Evolutionary conservation across 2,113 vertebrate genomes (phyloP).

Genomic region (Chascanopsetta lugubris): DNA sequence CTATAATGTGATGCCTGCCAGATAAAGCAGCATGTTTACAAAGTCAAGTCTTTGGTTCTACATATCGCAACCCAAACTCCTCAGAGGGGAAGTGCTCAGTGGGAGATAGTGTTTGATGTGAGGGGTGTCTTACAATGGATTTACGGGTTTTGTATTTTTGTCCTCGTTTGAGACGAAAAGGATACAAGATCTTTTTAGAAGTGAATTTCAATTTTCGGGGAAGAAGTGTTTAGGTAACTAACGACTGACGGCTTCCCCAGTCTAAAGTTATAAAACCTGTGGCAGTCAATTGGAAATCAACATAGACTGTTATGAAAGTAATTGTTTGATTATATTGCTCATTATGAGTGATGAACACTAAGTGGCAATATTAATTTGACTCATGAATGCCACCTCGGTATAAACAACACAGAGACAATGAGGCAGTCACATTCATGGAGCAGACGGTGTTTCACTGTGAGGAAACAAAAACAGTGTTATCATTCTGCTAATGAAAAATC

Average conservation of each 20-base stretch:
- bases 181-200: too few species aligned
- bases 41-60: constrained; percentile 15
- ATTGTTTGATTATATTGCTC: constrained; percentile 73
- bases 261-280: constrained; percentile 42
- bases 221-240: constrained; percentile 31
- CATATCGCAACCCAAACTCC: neutral
- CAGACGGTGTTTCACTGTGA: constrained; percentile 16
- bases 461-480: constrained; percentile 32
- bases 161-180: constrained; percentile 3
- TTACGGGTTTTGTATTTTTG: neutral
- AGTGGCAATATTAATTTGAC: constrained; percentile 73
- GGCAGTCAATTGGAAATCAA: constrained; percentile 67
- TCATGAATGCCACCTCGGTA: constrained; percentile 61
- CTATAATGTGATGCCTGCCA: constrained; percentile 28
- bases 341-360: constrained; percentile 71
- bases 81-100: neutral
- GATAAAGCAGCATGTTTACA: constrained; percentile 36
- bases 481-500: constrained; percentile 25
- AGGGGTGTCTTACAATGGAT: neutral
- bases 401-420: constrained; percentile 58
- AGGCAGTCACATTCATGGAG: constrained; percentile 19
- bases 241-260: constrained; percentile 21
- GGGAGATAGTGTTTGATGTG: neutral
- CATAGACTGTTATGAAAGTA: constrained; percentile 65
- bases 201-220: too few species aligned